Evolutionary conservation across 2,888 invertebrate species (phyloP).

Genomic region (Lepidochrysops patricia): DNA sequence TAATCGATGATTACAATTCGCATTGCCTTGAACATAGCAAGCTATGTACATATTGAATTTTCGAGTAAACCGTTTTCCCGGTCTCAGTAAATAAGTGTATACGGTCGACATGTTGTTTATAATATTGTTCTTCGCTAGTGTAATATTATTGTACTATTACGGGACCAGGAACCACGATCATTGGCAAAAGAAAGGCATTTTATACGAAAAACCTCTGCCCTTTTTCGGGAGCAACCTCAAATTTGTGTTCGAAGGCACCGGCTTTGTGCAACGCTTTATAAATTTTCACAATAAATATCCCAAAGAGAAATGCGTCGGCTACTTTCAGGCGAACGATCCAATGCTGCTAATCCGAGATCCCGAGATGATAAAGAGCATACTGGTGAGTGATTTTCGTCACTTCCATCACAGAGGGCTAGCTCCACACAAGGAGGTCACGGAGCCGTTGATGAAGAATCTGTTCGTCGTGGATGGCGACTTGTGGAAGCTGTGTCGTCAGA

Average conservation of each 20-base stretch:
- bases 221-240: conserved; percentile 41
- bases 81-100: background rate
- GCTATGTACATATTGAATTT: too few species aligned
- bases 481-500: conserved; percentile 50
- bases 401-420: conserved; percentile 32
- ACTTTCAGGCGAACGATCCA: conserved; percentile 41
- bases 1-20: too few species aligned
- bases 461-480: conserved; percentile 47
- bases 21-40: too few species aligned
- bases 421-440: background rate
- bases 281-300: conserved; percentile 29
- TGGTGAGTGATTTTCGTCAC: conserved; percentile 40
- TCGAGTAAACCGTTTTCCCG: background rate
- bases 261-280: conserved; percentile 32
- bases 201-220: conserved; percentile 38
- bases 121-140: background rate
- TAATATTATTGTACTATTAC: conserved; percentile 17
- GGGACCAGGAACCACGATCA: conserved; percentile 25
- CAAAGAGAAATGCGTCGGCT: conserved; percentile 43
- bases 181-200: conserved; percentile 42
- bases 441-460: conserved; percentile 41
- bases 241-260: conserved; percentile 32
- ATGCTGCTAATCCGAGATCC: conserved; percentile 45
- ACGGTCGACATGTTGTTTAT: background rate
- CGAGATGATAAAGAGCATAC: conserved; percentile 38